Conservation (phyloP, 1,140 invertebrate species). For the Agrypnia vestita region DNA sequence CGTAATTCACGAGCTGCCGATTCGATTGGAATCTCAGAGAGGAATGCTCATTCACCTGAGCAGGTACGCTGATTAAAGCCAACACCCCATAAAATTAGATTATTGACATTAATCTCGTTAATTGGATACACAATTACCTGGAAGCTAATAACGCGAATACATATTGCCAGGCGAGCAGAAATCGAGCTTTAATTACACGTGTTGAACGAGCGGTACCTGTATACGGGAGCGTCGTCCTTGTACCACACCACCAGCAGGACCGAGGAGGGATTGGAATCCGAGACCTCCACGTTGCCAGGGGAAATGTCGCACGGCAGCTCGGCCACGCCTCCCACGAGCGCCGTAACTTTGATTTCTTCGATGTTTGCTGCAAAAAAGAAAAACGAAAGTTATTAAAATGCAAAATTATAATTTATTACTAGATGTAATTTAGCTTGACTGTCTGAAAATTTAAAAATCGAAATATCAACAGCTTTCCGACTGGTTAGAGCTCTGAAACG, state of each 20-base stretch:
- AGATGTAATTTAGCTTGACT: no score
- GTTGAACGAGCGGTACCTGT: conserved; percentile 41
- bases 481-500: no score
- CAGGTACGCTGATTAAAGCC: conserved; percentile 16
- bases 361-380: conserved; percentile 32
- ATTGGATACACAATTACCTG: conserved; percentile 28
- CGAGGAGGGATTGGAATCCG: conserved; percentile 39
- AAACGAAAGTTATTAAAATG: no score
- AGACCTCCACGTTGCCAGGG: conserved; percentile 25
- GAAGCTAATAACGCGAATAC: conserved; percentile 25
- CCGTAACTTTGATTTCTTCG: conserved; percentile 42
- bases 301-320: conserved; percentile 56
- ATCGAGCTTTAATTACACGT: not conserved
- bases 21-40: no score
- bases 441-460: no score
- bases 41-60: conserved; percentile 2
- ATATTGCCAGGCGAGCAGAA: not conserved
- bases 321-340: conserved; percentile 49
- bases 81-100: conserved; percentile 26
- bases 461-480: no score
- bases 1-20: no score
- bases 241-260: conserved; percentile 58
- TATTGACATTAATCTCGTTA: conserved; percentile 17
- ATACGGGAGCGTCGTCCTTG: conserved; percentile 56
- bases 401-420: no score